Conservation (phyloP, 92 coral and sea anemone species). For the Siderastrea siderea region DNA sequence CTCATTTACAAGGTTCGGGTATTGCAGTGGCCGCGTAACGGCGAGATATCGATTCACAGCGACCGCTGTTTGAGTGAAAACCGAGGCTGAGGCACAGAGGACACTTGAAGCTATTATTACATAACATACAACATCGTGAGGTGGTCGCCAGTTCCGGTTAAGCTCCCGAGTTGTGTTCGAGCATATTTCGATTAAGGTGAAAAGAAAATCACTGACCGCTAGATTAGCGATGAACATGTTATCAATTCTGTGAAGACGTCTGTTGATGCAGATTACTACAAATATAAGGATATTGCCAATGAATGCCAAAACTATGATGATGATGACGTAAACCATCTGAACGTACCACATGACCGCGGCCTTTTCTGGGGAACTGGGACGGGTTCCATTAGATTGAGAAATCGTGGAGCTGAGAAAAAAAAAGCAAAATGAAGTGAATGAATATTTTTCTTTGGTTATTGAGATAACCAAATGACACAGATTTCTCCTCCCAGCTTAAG, state of each 20-base stretch:
- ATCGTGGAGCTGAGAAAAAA: background rate
- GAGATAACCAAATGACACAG: no score
- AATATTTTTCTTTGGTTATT: no score
- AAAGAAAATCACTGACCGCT: conserved; percentile 64
- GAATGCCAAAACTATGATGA: conserved; percentile 42
- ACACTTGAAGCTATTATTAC: conserved; percentile 64
- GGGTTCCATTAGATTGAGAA: background rate
- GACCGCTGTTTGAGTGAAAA: conserved; percentile 70
- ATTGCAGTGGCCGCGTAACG: conserved; percentile 51
- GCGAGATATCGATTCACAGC: conserved; percentile 68
- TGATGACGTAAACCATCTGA: conserved; percentile 48
- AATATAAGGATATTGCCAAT: conserved; percentile 54
- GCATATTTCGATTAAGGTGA: conserved; percentile 56
- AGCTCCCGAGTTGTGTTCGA: conserved; percentile 59
- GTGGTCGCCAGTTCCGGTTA: conserved; percentile 48
- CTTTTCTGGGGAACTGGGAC: conserved; percentile 14
- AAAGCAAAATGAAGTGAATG: background rate
- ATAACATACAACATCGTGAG: conserved; percentile 48
- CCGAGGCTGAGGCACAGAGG: conserved; percentile 67
- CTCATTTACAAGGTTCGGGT: conserved; percentile 42
- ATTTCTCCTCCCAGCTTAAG: no score
- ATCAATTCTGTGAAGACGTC: conserved; percentile 61
- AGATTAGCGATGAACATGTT: conserved; percentile 62
- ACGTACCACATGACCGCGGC: conserved; percentile 13
- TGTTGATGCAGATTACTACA: conserved; percentile 39